Conservation (phyloP, 1,140 invertebrate species). For the Rhagoletis zephyria region DNA sequence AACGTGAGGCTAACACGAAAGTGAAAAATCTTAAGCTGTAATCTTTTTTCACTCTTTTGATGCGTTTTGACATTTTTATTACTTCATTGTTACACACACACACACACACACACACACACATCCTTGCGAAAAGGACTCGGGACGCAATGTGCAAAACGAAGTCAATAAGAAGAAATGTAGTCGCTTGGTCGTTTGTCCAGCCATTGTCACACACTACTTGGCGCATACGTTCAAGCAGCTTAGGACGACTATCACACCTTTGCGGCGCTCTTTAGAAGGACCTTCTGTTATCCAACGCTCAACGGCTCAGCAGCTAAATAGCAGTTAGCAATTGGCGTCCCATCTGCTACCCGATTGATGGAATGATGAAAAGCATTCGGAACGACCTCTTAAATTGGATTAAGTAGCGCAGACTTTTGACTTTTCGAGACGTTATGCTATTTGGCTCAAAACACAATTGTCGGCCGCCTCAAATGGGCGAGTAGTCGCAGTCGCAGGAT, state of each 20-base stretch:
- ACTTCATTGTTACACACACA: conserved; percentile 58
- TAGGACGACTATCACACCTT: conserved; percentile 65
- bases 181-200: neutral
- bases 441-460: conserved; percentile 21
- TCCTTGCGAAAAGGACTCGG: neutral
- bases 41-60: conserved; percentile 58
- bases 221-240: conserved; percentile 53
- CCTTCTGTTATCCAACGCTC: conserved; percentile 6
- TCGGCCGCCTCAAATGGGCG: neutral
- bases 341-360: neutral
- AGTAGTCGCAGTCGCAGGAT: neutral
- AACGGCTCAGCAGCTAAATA: neutral
- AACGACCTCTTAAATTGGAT: conserved; percentile 64
- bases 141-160: neutral
- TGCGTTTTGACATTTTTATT: conserved; percentile 66
- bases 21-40: conserved; percentile 63
- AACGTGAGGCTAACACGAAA: neutral
- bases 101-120: neutral
- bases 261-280: conserved; percentile 19
- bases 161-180: neutral
- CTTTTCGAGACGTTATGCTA: conserved; percentile 53
- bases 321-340: conserved; percentile 17
- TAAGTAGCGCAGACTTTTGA: conserved; percentile 60
- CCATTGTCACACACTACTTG: conserved; percentile 15
- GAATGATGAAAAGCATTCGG: conserved; percentile 56